Percentiles rank a stretch among this genome's conserved stretches.
Conservation (phyloP, 2,113 vertebrate species). For the Hassar affinis region DNA sequence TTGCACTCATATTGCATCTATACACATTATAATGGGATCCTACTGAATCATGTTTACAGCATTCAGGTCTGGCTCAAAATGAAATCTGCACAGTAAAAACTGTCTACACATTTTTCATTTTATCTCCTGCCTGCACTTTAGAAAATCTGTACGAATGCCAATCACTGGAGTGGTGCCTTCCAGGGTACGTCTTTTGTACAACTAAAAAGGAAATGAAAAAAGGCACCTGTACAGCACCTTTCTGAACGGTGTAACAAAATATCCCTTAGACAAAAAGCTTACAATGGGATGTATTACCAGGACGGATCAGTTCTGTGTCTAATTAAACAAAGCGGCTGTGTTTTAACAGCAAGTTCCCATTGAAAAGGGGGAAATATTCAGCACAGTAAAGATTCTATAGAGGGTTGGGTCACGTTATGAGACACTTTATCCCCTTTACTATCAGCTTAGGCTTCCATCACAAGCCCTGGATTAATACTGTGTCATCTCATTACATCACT, state of each 20-base stretch:
- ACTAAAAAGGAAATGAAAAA: background rate
- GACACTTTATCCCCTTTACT: conserved; percentile 46
- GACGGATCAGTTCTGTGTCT: background rate
- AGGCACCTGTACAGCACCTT: background rate
- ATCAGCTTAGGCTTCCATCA: conserved; percentile 60
- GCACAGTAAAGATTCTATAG: background rate
- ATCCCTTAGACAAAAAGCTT: background rate
- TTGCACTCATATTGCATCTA: background rate
- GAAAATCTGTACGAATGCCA: background rate
- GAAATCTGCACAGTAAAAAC: background rate
- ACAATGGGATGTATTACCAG: background rate
- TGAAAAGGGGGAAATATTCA: background rate
- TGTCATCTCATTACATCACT: background rate
- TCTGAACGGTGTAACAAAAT: background rate
- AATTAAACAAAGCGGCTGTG: background rate
- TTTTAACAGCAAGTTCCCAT: background rate
- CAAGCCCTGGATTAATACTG: conserved; percentile 50
- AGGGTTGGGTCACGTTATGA: background rate
- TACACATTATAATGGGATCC: background rate
- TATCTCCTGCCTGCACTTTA: background rate
- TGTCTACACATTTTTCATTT: background rate
- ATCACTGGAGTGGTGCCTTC: background rate
- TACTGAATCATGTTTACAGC: too few species aligned
- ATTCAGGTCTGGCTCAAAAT: background rate
- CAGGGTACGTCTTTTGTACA: background rate